These are phyloP conservation scores for Fukomys damarensis DNA, from an alignment of 2,113 vertebrate genomes.

Conservation along the genomic window DNA sequence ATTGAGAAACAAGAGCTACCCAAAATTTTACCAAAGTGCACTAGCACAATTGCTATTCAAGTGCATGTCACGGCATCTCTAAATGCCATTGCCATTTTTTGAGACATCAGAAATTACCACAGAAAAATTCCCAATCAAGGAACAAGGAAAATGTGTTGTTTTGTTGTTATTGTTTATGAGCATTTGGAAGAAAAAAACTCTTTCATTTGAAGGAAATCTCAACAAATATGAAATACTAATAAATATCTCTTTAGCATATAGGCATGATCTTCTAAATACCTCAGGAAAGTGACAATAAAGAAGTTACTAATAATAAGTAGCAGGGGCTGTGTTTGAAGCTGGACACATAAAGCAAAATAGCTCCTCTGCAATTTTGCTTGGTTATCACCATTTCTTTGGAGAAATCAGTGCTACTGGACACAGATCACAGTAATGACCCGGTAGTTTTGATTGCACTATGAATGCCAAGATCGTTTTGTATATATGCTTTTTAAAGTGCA, in stretches of 20 bases:
- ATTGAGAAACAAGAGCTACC: neutral
- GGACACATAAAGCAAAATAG: neutral
- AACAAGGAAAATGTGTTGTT: neutral
- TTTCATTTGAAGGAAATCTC: neutral
- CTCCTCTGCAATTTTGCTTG: conserved; percentile 29
- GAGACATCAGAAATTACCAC: neutral
- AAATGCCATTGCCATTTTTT: neutral
- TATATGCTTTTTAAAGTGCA: conserved; percentile 62
- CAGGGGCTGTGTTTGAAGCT: conserved; percentile 1
- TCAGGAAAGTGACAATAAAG: neutral
- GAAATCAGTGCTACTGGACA: conserved; percentile 45
- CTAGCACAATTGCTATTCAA: neutral
- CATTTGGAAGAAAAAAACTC: neutral
- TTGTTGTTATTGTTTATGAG: neutral
- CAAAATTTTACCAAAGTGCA: neutral
- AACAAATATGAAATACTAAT: conserved; percentile 23
- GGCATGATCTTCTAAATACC: neutral
- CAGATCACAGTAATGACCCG: conserved; percentile 57
- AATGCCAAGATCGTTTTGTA: conserved; percentile 7
- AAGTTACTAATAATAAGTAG: conserved; percentile 36
- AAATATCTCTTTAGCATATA: neutral
- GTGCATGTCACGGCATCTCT: neutral
- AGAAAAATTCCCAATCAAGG: neutral
- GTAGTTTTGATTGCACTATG: conserved; percentile 49
- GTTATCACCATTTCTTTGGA: conserved; percentile 44